Evolutionary conservation across 2,888 invertebrate species (phyloP).

Genomic region (Psococerastis gibbosa): DNA sequence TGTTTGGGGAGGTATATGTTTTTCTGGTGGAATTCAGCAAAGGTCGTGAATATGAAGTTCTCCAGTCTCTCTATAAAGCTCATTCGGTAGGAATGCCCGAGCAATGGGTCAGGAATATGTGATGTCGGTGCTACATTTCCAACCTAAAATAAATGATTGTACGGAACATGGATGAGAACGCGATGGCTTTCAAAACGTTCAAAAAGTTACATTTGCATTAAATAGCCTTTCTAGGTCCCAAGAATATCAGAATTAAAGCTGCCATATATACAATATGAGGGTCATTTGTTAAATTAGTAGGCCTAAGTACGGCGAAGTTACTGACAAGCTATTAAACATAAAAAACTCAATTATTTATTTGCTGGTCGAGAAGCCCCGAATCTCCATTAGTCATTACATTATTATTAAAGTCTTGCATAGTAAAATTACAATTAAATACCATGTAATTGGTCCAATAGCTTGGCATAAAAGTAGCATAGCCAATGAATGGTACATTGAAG

Average conservation of each 20-base stretch:
- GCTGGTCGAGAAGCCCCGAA: neutral
- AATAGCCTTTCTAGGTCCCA: too few species aligned
- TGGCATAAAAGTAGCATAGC: neutral
- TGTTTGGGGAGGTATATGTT: neutral
- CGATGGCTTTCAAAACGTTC: too few species aligned
- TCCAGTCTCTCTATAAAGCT: neutral
- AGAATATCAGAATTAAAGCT: too few species aligned
- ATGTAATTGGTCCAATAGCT: neutral
- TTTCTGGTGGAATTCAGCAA: neutral
- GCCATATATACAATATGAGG: too few species aligned
- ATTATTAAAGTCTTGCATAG: neutral
- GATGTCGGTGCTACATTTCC: neutral
- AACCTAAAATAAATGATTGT: slow-evolving; percentile 1
- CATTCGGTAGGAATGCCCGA: neutral
- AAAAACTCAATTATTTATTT: too few species aligned
- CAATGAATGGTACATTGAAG: slow-evolving; percentile 4
- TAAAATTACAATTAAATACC: neutral
- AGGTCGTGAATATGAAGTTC: neutral
- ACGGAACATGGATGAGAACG: too few species aligned
- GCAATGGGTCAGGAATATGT: neutral
- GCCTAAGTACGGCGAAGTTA: too few species aligned
- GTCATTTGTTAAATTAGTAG: too few species aligned
- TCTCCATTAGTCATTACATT: neutral
- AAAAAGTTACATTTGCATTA: too few species aligned
- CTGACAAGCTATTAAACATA: too few species aligned